These are phyloP conservation scores for Eulemur coronatus DNA, from an alignment of 2,797 vertebrate species.

Conservation along the genomic window DNA sequence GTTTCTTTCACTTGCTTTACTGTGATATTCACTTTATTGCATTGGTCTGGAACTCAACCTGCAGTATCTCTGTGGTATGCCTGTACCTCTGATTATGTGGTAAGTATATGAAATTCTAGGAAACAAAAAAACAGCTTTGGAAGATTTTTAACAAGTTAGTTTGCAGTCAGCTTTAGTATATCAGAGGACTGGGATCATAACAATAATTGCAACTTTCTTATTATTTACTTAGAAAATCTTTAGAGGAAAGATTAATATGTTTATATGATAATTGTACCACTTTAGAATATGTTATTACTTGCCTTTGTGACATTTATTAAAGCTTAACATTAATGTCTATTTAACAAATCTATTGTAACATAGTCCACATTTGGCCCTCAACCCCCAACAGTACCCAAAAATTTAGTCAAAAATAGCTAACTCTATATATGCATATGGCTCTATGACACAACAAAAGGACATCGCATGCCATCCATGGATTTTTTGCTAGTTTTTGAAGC, in stretches of 20 bases:
- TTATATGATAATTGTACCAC: background rate
- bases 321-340: background rate
- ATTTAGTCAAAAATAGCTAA: conserved; percentile 18
- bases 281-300: conserved; percentile 36
- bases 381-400: background rate
- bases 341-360: background rate
- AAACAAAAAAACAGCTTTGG: background rate
- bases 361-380: background rate
- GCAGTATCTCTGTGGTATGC: background rate
- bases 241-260: background rate
- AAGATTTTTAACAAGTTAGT: background rate
- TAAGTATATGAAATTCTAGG: background rate
- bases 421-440: background rate
- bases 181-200: background rate
- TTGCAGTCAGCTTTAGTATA: background rate
- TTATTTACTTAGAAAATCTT: background rate
- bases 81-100: background rate
- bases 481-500: conserved; percentile 37
- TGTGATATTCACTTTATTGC: background rate
- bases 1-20: background rate
- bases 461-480: background rate
- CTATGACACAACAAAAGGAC: background rate
- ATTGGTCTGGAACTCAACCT: background rate
- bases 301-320: background rate
- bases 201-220: background rate